Evolutionary conservation across 2,888 invertebrate species (phyloP), one percentile per base, ranked within the genome.

Genomic region (Venustoraphidia nigricollis): DNA sequence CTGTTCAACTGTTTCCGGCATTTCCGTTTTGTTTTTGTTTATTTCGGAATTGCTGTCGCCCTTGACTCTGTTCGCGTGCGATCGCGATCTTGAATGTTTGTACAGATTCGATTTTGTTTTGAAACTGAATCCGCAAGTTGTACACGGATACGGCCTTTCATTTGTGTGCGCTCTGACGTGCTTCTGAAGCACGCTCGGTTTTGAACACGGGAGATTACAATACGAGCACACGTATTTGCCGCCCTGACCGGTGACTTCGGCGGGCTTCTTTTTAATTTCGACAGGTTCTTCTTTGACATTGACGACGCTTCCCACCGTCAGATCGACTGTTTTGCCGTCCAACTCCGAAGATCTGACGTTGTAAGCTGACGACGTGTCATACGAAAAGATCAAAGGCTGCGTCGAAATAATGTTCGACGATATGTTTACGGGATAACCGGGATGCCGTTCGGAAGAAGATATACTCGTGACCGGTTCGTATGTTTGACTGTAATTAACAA

Each of bases 161-260:
- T 91, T 90, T 42, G 93, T 92, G 67, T 93, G 92, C 52, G 91
- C 89, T 62, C 92, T 78, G 66, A 93, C 87, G 73, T 93, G 93
- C 73, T 93, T 93, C 66, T 91, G 84, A 54, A 93, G 75, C 55
- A 93, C 92, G 64, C 91, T 92, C 50, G 92, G 92, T 69, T 93
- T 93, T 59, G 91, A 85, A 72, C 91, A 93, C 55, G 81, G 81
- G 63, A 90, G 71, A 66, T 84, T 86, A 72, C 93, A 93, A 66
- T 86, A 91, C 10, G 84, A 82, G 64, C 93, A 93, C 55, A 85
- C 77, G 68, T 91, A 82, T 57, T 86, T 83, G 46, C 84, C 87
- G 52, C 60, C 62, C 5, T 58, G 53, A 51, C 61, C 58, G 40
- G 54, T 50, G 11, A 57, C 55, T 37, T 62, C 59, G 34, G 50